Base-by-base conservation (phyloP, 2,888 invertebrate genomes). In the Fragum fragum region DNA sequence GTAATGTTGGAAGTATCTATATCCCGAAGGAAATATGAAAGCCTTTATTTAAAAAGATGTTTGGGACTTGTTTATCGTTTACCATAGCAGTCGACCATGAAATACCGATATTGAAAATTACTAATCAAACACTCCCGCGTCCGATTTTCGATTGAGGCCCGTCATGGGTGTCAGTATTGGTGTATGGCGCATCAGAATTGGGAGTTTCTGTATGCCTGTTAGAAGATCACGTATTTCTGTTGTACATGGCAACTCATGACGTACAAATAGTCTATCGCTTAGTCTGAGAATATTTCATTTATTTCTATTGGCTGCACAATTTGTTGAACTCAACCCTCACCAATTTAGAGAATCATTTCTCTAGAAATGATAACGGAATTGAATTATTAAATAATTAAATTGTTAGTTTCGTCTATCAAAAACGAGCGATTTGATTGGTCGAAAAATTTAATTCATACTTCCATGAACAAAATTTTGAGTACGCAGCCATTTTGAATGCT, bases 71-170 rank as follows among this genome's bases (percentile, higher is more conserved):
- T n/a, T 47, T 18, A 14, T 18, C 47, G 18, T 47, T 3, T 3
- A 14, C 47, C 5, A 57, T 57, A 57, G 57, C 57, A 57, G 57
- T 26, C 23, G 23, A 57, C 23, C 57, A n/a, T 57, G 26, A 57
- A 21, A 23, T 26, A 23, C 23, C 9, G 1, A 14, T n/a, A 23
- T 57, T 57, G 57, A 26, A 57, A 3, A 21, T 9, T 23, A 11
- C 9, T 57, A 11, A 57, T 21, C 2, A 57, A 23, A n/a, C 11
- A 11, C 11, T 14, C 3, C 57, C 26, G 29, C 63, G 63, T 18
- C 32, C 32, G 63, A 63, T 63, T 63, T 63, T 63, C 18, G 26
- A 29, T 28, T 63, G 63, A 63, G 63, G 63, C 63, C 63, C 63
- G 63, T 63, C 63, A 28, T 63, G 63, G 63, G 63, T 2, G 32